Percentiles rank a stretch among this genome's conserved stretches.
These are phyloP conservation scores for Theristicus caerulescens DNA, from an alignment of 2,113 vertebrate species.

Conservation along the genomic window DNA sequence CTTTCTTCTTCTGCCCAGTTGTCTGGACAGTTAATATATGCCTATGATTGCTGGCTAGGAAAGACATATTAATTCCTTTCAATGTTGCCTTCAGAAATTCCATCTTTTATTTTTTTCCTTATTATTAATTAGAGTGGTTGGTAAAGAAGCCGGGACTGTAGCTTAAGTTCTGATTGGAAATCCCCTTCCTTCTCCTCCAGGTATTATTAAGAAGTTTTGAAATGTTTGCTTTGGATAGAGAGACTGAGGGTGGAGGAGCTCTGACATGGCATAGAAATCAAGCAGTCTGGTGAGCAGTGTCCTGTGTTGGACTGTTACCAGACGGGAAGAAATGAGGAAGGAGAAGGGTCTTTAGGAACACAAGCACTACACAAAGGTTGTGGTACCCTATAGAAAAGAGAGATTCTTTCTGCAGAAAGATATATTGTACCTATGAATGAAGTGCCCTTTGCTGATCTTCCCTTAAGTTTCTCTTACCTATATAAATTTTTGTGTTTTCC, in stretches of 20 bases:
- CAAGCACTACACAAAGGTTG: not conserved
- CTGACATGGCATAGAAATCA: not conserved
- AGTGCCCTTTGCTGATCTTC: not conserved
- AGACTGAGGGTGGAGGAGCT: not conserved
- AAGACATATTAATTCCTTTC: not conserved
- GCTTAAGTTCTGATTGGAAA: not conserved
- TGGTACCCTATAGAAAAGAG: not conserved
- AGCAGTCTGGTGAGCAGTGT: not conserved
- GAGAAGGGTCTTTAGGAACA: not conserved
- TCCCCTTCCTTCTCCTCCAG: not conserved
- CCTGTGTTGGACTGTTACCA: not conserved
- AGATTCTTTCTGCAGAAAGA: not conserved
- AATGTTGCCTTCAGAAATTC: not conserved
- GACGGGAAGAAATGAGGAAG: not conserved
- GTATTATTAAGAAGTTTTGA: not conserved
- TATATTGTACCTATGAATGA: not conserved
- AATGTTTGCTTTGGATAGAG: not conserved
- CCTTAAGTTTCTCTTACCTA: not conserved
- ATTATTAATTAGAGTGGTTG: not conserved
- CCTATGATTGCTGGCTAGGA: not conserved
- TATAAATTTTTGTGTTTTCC: not conserved
- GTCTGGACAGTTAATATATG: not conserved
- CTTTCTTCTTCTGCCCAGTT: not conserved
- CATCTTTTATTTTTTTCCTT: not conserved
- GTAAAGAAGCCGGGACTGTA: not conserved